These are phyloP conservation scores for Dryas iulia DNA, from an alignment of 1,140 invertebrate genomes.

Conservation along the genomic window DNA sequence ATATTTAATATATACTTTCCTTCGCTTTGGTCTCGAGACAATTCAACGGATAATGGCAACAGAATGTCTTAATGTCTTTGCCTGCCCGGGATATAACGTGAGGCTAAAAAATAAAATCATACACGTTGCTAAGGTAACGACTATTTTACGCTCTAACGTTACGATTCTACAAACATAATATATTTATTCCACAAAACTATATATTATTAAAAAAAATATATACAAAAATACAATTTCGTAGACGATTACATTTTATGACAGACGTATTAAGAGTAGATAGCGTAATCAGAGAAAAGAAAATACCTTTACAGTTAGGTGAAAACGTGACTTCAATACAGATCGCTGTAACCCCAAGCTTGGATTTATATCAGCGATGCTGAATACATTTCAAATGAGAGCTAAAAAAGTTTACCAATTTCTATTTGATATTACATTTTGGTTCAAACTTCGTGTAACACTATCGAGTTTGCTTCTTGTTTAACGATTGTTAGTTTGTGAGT, in stretches of 20 bases:
- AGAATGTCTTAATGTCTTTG: no score
- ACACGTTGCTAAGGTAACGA: no score
- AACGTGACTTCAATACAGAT: not conserved
- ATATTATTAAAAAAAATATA: not conserved
- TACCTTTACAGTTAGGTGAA: not conserved
- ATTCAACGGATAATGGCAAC: not conserved
- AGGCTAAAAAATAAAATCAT: no score
- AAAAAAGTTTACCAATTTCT: not conserved
- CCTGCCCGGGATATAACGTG: no score
- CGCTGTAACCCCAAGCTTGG: not conserved
- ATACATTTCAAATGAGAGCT: not conserved
- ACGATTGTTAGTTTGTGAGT: no score
- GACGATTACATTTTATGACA: not conserved
- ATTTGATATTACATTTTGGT: not conserved
- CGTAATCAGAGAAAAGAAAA: constrained; percentile 1
- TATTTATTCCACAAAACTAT: not conserved
- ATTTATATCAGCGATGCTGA: not conserved
- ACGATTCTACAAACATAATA: no score
- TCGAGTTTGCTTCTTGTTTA: no score
- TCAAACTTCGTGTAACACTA: not conserved
- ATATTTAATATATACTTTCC: not conserved
- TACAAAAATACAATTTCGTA: not conserved
- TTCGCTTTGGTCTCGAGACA: not conserved
- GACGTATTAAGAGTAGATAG: not conserved
- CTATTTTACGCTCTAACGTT: no score